Conservation (phyloP, 92 coral and sea anemone species). For the Actinernus sp. region DNA sequence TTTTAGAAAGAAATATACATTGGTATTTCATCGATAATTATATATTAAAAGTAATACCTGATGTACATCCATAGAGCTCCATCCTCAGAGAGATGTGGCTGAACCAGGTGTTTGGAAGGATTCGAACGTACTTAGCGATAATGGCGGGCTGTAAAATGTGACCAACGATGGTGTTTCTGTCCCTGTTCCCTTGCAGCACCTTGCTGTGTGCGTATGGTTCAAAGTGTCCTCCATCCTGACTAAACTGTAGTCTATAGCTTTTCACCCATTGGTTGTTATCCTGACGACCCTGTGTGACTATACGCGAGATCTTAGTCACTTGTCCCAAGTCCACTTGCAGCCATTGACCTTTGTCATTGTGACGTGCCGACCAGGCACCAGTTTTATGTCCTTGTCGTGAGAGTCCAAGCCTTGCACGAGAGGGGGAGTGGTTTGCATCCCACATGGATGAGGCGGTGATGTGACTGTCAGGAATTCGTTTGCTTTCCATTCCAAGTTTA, state of each 20-base stretch:
- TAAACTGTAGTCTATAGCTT: too few relatives aligned
- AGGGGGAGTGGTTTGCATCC: slow-evolving; percentile 3
- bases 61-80: slow-evolving; percentile 12
- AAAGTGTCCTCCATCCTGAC: too few relatives aligned
- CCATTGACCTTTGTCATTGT: slow-evolving; percentile 18
- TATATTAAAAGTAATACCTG: not conserved
- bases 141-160: slow-evolving; percentile 7
- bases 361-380: slow-evolving; percentile 13
- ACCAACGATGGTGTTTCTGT: slow-evolving; percentile 12
- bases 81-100: slow-evolving; percentile 12
- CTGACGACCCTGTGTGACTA: slow-evolving; percentile 26
- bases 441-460: slow-evolving; percentile 17
- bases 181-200: not conserved
- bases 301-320: slow-evolving; percentile 5
- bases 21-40: too few relatives aligned
- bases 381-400: not conserved
- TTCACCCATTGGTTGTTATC: slow-evolving; percentile 26
- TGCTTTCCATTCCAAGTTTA: slow-evolving; percentile 11
- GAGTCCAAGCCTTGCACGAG: slow-evolving; percentile 8
- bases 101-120: slow-evolving; percentile 6
- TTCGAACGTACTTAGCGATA: not conserved
- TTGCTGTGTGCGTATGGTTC: too few relatives aligned
- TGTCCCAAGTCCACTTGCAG: slow-evolving; percentile 11
- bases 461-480: slow-evolving; percentile 3
- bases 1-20: too few relatives aligned